phyloP scores from a whole-genome alignment of 2,888 invertebrate species.

The Tortricodes alternella region DNA sequence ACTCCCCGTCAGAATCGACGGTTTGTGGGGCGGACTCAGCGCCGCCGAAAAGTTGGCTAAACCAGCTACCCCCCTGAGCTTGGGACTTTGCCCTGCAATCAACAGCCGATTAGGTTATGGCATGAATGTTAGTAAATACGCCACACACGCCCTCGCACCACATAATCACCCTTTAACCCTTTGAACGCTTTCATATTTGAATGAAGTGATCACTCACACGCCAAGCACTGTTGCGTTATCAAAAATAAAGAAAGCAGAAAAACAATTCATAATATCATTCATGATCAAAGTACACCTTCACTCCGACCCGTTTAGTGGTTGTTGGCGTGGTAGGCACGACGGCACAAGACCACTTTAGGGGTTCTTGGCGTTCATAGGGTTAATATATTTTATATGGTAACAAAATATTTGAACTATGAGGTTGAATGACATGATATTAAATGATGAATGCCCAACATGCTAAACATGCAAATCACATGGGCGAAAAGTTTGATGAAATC shows the following conservation, averaged over 20 bases:
- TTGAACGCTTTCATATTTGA: no score
- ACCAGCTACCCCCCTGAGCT: constrained; percentile 80
- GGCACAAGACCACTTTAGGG: no score
- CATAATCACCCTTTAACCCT: constrained; percentile 23
- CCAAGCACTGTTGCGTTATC: no score
- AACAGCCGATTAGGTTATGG: constrained; percentile 58
- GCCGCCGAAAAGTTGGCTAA: constrained; percentile 84
- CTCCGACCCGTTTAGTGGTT: no score
- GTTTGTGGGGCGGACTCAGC: constrained; percentile 60
- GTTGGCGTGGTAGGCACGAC: no score
- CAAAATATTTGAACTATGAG: no score
- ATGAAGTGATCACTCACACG: no score
- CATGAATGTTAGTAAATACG: constrained; percentile 37
- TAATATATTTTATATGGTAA: no score
- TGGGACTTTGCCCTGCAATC: constrained; percentile 77
- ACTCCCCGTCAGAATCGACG: constrained; percentile 58
- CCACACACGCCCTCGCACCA: constrained; percentile 12
- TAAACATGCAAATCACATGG: background rate
- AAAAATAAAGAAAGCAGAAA: no score
- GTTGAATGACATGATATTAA: constrained; percentile 6
- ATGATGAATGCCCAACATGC: background rate
- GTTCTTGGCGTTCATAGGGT: no score
- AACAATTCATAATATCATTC: no score
- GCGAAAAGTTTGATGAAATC: background rate
- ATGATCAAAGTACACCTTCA: no score